Base-by-base conservation (phyloP, 1,140 invertebrate species). In the Hyposmocoma kahamanoa region DNA sequence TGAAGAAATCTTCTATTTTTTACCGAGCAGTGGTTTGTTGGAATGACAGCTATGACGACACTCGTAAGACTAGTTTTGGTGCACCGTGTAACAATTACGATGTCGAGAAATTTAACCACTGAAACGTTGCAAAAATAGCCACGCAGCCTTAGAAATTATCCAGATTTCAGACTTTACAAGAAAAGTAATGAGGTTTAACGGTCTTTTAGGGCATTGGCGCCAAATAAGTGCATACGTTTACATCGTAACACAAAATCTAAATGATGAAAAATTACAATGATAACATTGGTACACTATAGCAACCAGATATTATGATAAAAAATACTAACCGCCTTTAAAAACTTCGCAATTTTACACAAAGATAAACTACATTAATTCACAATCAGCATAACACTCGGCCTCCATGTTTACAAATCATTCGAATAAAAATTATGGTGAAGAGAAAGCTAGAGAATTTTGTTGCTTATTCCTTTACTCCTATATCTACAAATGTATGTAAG, bases 361-460 rank as follows among this genome's bases (percentile, higher is more conserved):
- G 59, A 56, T 49, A 59, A 34, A 56, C 22, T 24, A 60, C 60
- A 56, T 53, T 58, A 53, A 41, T 59, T 62, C 42, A 67, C 48
- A 61, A 30, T 59, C 42, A 55, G 48, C 56, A 67, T 58, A 68
- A 68, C 66, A 72, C 73, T 79, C 70, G 67, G 71, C 78, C 73
- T 79, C 81, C 81, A 84, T 84, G 81, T 84, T 84, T 82, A 82
- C 81, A 84, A 84, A 81, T 82, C 67, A 72, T 80, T 81, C 66
- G 61, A 62, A 72, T 74, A 81, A 80, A 79, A 80, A 72, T 78
- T 64, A 43, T 53, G 46, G 42, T 43, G 43, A 58, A 59, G 79
- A 79, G 75, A 83, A 83, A 80, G 75, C 72, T 63, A 65, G 68
- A 64, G 48, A 67, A 75, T 76, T 72, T 46, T 61, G 50, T 50